A percentile compares a stretch with the other conserved stretches of the same genome.
phyloP scores from a whole-genome alignment of 2,888 invertebrate genomes.

The Calliscelio sp. region DNA sequence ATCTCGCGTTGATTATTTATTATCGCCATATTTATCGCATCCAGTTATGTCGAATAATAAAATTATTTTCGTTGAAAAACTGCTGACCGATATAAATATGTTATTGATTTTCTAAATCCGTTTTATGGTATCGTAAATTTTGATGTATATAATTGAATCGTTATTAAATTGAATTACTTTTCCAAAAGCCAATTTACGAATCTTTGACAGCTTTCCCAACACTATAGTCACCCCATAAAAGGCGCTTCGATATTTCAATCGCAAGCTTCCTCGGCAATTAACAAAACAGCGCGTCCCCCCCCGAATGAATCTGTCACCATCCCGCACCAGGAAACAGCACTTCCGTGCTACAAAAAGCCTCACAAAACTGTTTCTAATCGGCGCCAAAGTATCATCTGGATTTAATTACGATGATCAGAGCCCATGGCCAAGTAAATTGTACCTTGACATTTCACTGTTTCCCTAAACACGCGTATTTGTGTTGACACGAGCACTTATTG shows the following conservation, averaged over 20 bases:
- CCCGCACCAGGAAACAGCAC: constrained; percentile 31
- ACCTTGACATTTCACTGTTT: constrained; percentile 71
- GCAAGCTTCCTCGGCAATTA: neutral
- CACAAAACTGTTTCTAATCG: constrained; percentile 61
- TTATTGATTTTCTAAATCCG: neutral
- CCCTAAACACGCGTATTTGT: constrained; percentile 62
- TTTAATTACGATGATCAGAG: constrained; percentile 64
- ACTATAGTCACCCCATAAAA: constrained; percentile 2
- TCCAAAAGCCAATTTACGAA: neutral
- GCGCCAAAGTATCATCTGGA: constrained; percentile 46
- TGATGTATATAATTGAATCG: neutral
- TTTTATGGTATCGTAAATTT: neutral
- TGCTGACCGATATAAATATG: no score
- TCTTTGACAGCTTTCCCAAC: neutral
- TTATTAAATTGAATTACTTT: neutral
- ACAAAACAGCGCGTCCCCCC: neutral
- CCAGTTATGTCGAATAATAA: no score
- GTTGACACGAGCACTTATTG: constrained; percentile 65
- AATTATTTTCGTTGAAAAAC: no score
- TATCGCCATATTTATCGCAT: no score
- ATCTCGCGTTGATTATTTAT: no score
- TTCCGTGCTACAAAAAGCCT: constrained; percentile 45
- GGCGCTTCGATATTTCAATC: neutral
- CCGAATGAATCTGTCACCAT: constrained; percentile 16
- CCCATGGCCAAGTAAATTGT: constrained; percentile 63